Evolutionary conservation across 92 coral and sea anemone genomes (phyloP), one percentile per base, ranked within the genome.

Genomic region (Palythoa grandis): DNA sequence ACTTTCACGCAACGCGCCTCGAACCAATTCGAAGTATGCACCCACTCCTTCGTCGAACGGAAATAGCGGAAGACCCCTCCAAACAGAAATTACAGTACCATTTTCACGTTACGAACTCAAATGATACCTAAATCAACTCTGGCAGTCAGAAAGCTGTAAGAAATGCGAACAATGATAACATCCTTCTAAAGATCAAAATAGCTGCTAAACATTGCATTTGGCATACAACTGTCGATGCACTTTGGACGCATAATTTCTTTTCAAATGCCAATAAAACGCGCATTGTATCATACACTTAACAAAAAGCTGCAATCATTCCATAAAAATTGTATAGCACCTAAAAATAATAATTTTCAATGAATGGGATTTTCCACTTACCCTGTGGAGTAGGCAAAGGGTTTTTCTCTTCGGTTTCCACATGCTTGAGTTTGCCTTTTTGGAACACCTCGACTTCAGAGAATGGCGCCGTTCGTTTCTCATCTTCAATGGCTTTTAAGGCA

Each of bases 391-490:
- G 99, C 61, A 97, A 88, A 3, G 91, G 92, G 72, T 93, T 95
- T 70, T 97, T 95, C 80, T 91, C 98, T 19, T 87, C 86, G 11
- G 98, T 90, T 83, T 97, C 92, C 73, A 95, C 98, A 79, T 97
- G 99, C 73, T 97, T 91, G 69, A 97, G 90, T 68, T 91, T 83
- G n/a, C 85, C 68, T 85, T 95, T 97, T 76, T 97, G 94, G 86
- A 95, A 97, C 38, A 97, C 98, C 86, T 97, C 96, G 58, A 97
- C 99, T 24, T 94, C 97, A 11, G 96, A 94, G 78, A 97, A 95
- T 48, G 99, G 99, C 70, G 96, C 96, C 6, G 98, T 93, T 65
- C 95, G 88, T n/a, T 97, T 96, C 87, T 97, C 99, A 16, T 97
- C 99, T 38, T 87, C 93, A 78, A 97, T 97, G 37, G 93, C 99